Evolutionary conservation across 2,888 invertebrate genomes (phyloP), one percentile per base, ranked within the genome.

Genomic region (Gerosis bhagava): DNA sequence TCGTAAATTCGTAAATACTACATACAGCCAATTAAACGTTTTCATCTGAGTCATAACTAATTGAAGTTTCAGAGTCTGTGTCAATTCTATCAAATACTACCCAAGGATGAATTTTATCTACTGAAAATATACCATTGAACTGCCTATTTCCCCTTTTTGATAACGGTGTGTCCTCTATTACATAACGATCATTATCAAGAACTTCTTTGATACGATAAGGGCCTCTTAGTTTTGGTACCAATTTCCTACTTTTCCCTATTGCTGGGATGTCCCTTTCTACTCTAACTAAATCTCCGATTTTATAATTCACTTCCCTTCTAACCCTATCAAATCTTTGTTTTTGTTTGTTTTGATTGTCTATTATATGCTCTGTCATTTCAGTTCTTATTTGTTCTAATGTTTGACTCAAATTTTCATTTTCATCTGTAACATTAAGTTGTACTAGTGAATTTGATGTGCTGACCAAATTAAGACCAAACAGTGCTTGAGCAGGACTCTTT

Each of bases 81-180:
- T 28, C 13, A 5, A 17, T 19, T 21, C 39, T 39, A 11, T 8
- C 12, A 24, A 41, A 41, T 5, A 22, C 31, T 16, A 41, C 13
- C 42, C 42, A 42, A 8, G 42, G 42, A 24, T 42, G 5, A 3
- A 42, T 24, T 12, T 32, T 42, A 8, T 42, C 42, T 13, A 25
- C 24, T 2, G 42, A 31, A 6, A 42, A 24, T 3, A 42, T 25
- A 12, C 32, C 32, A 17, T 17, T 34, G n/a, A 25, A 42, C n/a
- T 25, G 24, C 5, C 42, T 11, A 11, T 32, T 32, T 21, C 32
- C 25, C 7, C 25, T 42, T 5, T 17, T n/a, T 5, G 42, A 32
- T 2, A 42, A n/a, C 4, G 42, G 42, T 3, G 42, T 42, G 12
- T 42, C 42, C 17, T 42, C 42, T 11, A 42, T n/a, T 12, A 31